Evolutionary conservation across 1,140 invertebrate species (phyloP).

Genomic region (Calephelis virginiensis): DNA sequence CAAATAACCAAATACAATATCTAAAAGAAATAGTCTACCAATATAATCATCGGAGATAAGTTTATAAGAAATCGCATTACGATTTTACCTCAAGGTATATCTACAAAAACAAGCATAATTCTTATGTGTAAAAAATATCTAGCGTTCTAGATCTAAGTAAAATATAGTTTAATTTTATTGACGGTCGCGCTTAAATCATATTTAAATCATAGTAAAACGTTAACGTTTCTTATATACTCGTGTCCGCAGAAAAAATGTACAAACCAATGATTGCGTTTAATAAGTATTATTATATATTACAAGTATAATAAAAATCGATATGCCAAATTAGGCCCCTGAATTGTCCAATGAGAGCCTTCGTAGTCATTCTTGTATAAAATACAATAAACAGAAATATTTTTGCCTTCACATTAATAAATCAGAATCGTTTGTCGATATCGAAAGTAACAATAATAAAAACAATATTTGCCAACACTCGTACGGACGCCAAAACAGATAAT

Average conservation of each 20-base stretch:
- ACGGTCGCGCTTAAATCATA: constrained; percentile 1
- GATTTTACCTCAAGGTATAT: constrained; percentile 2
- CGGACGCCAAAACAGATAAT: too few species aligned
- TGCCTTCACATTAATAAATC: constrained; percentile 3
- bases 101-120: constrained; percentile 17
- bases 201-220: constrained; percentile 1
- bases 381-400: not conserved
- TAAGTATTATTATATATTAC: constrained; percentile 47
- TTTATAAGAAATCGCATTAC: constrained; percentile 38
- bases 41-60: constrained; percentile 41
- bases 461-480: too few species aligned
- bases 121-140: constrained; percentile 19
- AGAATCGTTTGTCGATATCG: not conserved
- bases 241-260: constrained; percentile 58
- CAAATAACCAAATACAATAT: constrained; percentile 45
- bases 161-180: constrained; percentile 12
- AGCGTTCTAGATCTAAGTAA: constrained; percentile 8
- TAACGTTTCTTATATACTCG: constrained; percentile 39
- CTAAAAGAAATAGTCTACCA: constrained; percentile 53
- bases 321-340: constrained; percentile 16
- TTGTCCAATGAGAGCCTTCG: not conserved
- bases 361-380: not conserved
- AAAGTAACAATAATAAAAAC: not conserved
- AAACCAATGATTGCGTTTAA: constrained; percentile 65
- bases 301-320: constrained; percentile 37